Conservation (phyloP, 2,888 invertebrate genomes). For the Coenonympha glycerion region DNA sequence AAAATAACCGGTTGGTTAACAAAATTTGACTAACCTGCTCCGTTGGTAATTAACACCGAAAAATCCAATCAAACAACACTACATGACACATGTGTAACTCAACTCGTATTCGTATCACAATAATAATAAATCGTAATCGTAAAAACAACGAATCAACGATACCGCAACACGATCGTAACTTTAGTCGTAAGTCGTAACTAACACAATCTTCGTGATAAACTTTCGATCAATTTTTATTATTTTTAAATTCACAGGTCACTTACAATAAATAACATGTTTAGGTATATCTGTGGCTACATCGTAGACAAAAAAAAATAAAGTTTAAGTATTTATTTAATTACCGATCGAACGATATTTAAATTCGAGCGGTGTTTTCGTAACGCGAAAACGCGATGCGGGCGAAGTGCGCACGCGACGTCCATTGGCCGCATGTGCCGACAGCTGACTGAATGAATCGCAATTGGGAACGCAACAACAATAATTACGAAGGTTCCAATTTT, state of each 20-base stretch:
- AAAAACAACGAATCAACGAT: slow-evolving; percentile 22
- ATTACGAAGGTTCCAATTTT: slow-evolving; percentile 63
- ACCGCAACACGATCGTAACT: slow-evolving; percentile 15
- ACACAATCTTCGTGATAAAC: slow-evolving; percentile 26
- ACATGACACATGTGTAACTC: slow-evolving; percentile 35
- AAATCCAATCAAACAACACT: slow-evolving; percentile 34
- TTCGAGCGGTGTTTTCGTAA: slow-evolving; percentile 33
- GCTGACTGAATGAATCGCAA: slow-evolving; percentile 74
- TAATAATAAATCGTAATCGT: too few species aligned
- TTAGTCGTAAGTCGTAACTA: slow-evolving; percentile 11
- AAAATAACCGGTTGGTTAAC: slow-evolving; percentile 10
- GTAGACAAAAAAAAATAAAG: too few species aligned
- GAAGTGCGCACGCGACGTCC: slow-evolving; percentile 69
- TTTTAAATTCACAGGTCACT: slow-evolving; percentile 19
- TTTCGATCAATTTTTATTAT: slow-evolving; percentile 20
- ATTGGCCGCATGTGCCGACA: slow-evolving; percentile 64
- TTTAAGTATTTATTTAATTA: slow-evolving; percentile 4
- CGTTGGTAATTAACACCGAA: slow-evolving; percentile 21
- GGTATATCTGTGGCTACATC: too few species aligned
- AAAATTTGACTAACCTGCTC: slow-evolving; percentile 24
- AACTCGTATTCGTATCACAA: slow-evolving; percentile 21
- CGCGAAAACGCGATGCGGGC: slow-evolving; percentile 34
- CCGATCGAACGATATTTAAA: slow-evolving; percentile 22
- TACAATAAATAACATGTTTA: too few species aligned
- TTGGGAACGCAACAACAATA: slow-evolving; percentile 59